Percentiles rank a stretch among this genome's conserved stretches.
phyloP scores from a whole-genome alignment of 2,888 invertebrate species.

The Brenthis daphne region DNA sequence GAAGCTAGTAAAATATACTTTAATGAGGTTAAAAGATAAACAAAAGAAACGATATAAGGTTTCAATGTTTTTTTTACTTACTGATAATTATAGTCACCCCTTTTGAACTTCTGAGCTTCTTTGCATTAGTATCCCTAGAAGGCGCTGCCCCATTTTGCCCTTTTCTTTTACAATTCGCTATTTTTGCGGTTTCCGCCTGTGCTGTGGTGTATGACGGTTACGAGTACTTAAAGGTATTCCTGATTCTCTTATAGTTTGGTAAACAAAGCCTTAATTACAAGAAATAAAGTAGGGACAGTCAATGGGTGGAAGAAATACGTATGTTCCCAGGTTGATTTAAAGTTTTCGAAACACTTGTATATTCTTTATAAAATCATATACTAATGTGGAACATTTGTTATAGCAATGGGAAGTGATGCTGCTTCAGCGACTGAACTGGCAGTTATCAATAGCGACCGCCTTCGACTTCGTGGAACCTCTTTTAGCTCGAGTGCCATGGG shows the following conservation, averaged over 20 bases:
- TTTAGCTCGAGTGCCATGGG: slow-evolving; percentile 84
- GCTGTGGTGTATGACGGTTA: slow-evolving; percentile 77
- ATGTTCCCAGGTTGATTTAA: no score
- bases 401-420: slow-evolving; percentile 92
- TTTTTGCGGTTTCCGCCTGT: slow-evolving; percentile 80
- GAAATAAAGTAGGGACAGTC: slow-evolving; percentile 1
- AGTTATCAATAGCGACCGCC: slow-evolving; percentile 89
- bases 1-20: no score
- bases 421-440: slow-evolving; percentile 89
- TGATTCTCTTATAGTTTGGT: slow-evolving; percentile 50
- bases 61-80: slow-evolving; percentile 16
- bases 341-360: no score
- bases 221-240: slow-evolving; percentile 60
- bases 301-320: background rate
- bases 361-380: background rate
- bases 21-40: no score
- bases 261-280: slow-evolving; percentile 43
- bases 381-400: slow-evolving; percentile 49
- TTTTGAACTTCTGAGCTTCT: slow-evolving; percentile 32
- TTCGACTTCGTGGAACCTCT: slow-evolving; percentile 93
- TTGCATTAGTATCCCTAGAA: slow-evolving; percentile 31
- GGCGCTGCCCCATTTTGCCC: slow-evolving; percentile 47
- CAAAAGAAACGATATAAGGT: background rate
- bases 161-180: slow-evolving; percentile 67
- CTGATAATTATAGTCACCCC: background rate